These are phyloP conservation scores for Noctua comes DNA, from an alignment of 2,888 invertebrate species.

Conservation along the genomic window DNA sequence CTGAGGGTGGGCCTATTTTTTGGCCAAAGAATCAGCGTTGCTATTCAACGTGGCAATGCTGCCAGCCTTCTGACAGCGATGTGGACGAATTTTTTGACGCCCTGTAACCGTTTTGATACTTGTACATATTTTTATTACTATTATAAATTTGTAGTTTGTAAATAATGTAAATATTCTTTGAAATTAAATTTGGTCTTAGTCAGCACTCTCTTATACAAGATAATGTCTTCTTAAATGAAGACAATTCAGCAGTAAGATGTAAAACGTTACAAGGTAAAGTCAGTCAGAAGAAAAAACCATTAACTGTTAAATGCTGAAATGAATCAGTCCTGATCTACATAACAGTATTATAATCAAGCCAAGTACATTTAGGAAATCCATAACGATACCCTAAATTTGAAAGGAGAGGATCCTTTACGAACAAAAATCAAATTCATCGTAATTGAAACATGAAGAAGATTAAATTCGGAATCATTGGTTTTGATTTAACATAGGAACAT, in stretches of 20 bases:
- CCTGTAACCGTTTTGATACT: too few relatives aligned
- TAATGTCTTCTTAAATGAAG: neutral
- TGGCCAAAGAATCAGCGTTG: too few relatives aligned
- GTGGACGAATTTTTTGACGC: too few relatives aligned
- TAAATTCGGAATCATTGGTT: constrained; percentile 56
- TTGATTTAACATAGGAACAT: constrained; percentile 58
- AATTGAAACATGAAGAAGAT: constrained; percentile 58
- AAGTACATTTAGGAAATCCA: constrained; percentile 27
- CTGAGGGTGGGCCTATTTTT: too few relatives aligned
- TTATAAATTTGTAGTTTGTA: too few relatives aligned
- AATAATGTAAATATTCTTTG: too few relatives aligned
- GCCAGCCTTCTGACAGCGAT: too few relatives aligned
- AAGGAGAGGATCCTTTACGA: constrained; percentile 18
- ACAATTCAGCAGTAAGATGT: neutral
- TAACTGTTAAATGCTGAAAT: constrained; percentile 14
- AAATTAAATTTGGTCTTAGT: too few relatives aligned
- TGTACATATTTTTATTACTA: too few relatives aligned
- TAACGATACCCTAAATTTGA: constrained; percentile 34
- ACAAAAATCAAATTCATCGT: constrained; percentile 51
- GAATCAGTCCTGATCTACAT: constrained; percentile 1
- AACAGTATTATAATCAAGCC: constrained; percentile 47
- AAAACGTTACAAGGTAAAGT: neutral
- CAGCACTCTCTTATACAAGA: too few relatives aligned
- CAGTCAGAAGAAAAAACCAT: neutral
- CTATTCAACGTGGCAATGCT: too few relatives aligned